Base-by-base conservation (phyloP, 2,113 vertebrate genomes). In the Amia ocellicauda region DNA sequence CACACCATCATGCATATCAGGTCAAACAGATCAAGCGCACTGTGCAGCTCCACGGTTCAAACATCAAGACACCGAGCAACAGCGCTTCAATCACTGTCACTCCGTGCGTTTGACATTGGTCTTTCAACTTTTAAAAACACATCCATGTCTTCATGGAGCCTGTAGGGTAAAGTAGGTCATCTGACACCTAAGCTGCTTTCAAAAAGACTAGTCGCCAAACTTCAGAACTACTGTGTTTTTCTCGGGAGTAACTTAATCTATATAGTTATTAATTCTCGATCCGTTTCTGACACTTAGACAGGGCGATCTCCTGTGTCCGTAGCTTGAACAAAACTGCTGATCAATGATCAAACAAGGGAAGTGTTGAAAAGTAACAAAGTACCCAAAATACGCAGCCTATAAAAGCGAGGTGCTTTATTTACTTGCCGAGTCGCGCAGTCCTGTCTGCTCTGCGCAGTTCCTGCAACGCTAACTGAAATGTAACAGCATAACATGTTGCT, bases 121-220 rank as follows among this genome's bases (percentile, higher is more conserved):
- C 31, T 11, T 36, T 7, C 31, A 36, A 36, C 31, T 36, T 36
- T 2, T 11, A 36, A 11, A 36, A 36, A 36, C 11, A 36, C 11
- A 36, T 36, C 4, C 10, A 36, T 36, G 11, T 36, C 5, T 36
- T 36, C 31, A 36, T n/a, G n/a, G n/a, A n/a, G n/a, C n/a, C n/a
- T n/a, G n/a, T n/a, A n/a, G n/a, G n/a, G n/a, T n/a, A 36, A 36
- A 36, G 31, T 36, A 36, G 31, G 31, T 36, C 5, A 36, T 36
- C 31, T 36, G 31, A n/a, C n/a, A n/a, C n/a, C n/a, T 11, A 36
- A 36, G 31, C 31, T 36, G 31, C 11, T 36, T 36, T 36, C 5
- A 24, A 56, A 56, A 28, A n/a, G 26, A 55, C 53, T 55, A 55
- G 17, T 55, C 24, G 2, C 28, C 53, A 56, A 56, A 56, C 26